Percentiles rank a stretch among this genome's conserved stretches.
Evolutionary conservation across 2,113 vertebrate genomes (phyloP).

Genomic region (Edolisoma coerulescens): DNA sequence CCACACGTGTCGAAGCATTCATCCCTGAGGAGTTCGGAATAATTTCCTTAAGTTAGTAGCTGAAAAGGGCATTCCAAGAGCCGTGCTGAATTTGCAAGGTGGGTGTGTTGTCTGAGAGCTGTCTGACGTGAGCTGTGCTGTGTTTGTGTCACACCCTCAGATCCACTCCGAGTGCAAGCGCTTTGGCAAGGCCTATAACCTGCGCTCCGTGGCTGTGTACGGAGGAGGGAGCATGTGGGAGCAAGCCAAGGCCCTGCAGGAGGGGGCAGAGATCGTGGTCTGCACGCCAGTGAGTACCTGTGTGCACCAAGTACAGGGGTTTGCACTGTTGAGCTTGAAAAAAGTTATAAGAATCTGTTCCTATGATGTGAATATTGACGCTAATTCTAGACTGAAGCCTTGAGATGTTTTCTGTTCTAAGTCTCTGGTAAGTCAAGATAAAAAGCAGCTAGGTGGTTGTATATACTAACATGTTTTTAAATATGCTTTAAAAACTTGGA

Average conservation of each 20-base stretch:
- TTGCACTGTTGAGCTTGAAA: background rate
- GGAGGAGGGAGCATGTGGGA: constrained; percentile 99
- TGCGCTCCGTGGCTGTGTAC: constrained; percentile 95
- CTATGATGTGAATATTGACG: background rate
- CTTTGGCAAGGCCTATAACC: constrained; percentile 95
- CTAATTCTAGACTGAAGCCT: background rate
- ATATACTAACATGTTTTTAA: background rate
- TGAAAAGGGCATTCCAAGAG: background rate
- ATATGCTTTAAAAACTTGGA: background rate
- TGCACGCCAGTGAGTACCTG: constrained; percentile 92
- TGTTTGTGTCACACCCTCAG: constrained; percentile 54
- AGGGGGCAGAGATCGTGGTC: constrained; percentile 98
- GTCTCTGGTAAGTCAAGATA: background rate
- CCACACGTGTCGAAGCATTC: rapidly evolving
- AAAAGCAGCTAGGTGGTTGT: background rate
- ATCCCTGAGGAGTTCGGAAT: background rate
- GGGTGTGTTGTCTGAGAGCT: background rate
- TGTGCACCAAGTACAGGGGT: background rate
- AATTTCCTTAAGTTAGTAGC: background rate
- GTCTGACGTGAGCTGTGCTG: background rate
- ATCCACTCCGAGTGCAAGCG: constrained; percentile 97
- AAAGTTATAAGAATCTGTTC: background rate
- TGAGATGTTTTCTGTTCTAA: background rate
- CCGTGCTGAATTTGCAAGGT: background rate
- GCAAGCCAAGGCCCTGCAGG: constrained; percentile 96